phyloP scores from a whole-genome alignment of 2,888 invertebrate genomes.

The Seira sanloemensis region DNA sequence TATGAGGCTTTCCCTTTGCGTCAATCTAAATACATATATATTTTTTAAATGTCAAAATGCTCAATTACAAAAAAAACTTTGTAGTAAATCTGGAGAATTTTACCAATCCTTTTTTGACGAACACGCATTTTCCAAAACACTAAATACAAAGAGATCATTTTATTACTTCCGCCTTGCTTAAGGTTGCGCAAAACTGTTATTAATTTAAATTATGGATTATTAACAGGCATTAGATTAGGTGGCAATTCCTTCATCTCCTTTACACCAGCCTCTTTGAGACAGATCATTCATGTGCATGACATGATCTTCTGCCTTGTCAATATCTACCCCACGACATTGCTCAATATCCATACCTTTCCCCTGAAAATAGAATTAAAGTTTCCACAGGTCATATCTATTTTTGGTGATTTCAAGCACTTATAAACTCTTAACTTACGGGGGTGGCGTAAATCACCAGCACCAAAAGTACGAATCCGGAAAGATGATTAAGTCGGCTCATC shows the following conservation, averaged over 20 bases:
- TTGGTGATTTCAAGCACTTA: background rate
- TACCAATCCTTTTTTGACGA: slow-evolving; percentile 63
- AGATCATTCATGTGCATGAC: slow-evolving; percentile 63
- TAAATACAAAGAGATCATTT: slow-evolving; percentile 27
- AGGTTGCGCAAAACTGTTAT: no score
- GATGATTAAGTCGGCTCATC: slow-evolving; percentile 24
- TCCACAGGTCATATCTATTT: background rate
- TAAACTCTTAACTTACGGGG: slow-evolving; percentile 5
- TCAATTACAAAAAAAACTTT: no score
- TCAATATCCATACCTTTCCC: slow-evolving; percentile 10
- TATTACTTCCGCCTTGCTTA: no score
- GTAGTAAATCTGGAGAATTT: no score
- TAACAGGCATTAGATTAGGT: slow-evolving; percentile 61
- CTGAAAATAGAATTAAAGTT: background rate
- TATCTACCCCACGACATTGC: slow-evolving; percentile 62
- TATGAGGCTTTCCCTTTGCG: slow-evolving; percentile 66
- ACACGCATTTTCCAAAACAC: slow-evolving; percentile 70
- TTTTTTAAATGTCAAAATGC: no score
- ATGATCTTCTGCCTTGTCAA: slow-evolving; percentile 55
- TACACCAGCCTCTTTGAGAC: slow-evolving; percentile 49
- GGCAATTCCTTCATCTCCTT: slow-evolving; percentile 52
- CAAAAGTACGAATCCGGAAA: slow-evolving; percentile 24
- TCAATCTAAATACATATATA: slow-evolving; percentile 68
- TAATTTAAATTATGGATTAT: no score
- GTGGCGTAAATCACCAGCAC: slow-evolving; percentile 18